These are phyloP conservation scores for Esperia sulphurella DNA, from an alignment of 2,888 invertebrate genomes.

Conservation along the genomic window DNA sequence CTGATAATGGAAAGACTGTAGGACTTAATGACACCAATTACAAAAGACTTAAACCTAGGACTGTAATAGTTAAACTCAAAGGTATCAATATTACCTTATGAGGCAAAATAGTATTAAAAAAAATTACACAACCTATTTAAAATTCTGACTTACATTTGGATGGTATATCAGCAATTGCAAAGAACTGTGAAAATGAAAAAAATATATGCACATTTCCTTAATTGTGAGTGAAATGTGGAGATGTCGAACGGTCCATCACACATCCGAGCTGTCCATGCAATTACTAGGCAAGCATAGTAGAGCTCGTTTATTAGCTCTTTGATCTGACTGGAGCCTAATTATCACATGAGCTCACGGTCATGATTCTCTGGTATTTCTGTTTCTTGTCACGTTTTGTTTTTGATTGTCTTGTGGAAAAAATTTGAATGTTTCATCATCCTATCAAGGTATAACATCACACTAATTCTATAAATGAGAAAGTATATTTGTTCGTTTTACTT, in stretches of 20 bases:
- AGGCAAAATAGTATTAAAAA: too few relatives aligned
- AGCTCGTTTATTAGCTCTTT: conserved; percentile 45
- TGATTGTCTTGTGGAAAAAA: too few relatives aligned
- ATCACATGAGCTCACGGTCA: conserved; percentile 50
- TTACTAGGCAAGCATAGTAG: conserved; percentile 49
- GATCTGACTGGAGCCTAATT: conserved; percentile 49
- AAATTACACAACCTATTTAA: too few relatives aligned
- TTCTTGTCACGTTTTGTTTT: conserved; percentile 35
- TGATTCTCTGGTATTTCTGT: conserved; percentile 50
- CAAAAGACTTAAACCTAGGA: too few relatives aligned
- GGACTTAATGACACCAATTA: too few relatives aligned
- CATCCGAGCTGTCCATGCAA: conserved; percentile 36
- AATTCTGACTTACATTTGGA: too few relatives aligned
- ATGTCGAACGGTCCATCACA: conserved; percentile 11
- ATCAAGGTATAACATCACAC: too few relatives aligned
- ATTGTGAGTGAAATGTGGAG: conserved; percentile 17
- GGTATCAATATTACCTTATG: too few relatives aligned
- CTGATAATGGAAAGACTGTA: neutral
- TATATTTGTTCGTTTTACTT: too few relatives aligned
- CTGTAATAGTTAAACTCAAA: too few relatives aligned
- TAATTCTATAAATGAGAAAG: too few relatives aligned
- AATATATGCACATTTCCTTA: neutral
- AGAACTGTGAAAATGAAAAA: neutral
- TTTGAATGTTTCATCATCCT: too few relatives aligned
- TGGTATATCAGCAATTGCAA: neutral